Evolutionary conservation across 2,888 invertebrate species (phyloP), one percentile per base, ranked within the genome.

Genomic region (Aspidiotus rigidus): DNA sequence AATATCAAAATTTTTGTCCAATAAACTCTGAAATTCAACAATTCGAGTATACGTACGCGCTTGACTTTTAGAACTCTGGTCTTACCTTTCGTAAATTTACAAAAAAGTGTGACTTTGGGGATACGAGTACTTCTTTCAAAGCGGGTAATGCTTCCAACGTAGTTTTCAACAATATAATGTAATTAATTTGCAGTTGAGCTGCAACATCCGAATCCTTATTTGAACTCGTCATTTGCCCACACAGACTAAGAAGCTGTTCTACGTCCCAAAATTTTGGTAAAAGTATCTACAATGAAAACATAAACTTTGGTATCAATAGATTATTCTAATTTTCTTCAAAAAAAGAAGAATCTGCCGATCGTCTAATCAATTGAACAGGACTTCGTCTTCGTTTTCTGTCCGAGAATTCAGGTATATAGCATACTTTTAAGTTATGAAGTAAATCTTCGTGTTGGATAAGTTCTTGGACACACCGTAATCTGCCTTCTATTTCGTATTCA

Each of bases 381-480:
- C n/a, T n/a, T n/a, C n/a, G n/a, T n/a, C n/a, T 55, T 55, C 54
- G 70, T 62, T 56, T 54, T 69, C 71, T 17, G 70, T 67, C 59
- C 57, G 56, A 61, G 41, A 69, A 55, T 17, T 10, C 7, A 7
- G n/a, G 41, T 28, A 13, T 72, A 49, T 72, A 77, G 86, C 86
- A 81, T 87, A 85, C 54, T 91, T 77, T 60, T 82, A 81, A 40
- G 80, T 79, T 75, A 88, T 82, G 13, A 88, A 78, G 60, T 40
- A 55, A 28, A 13, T 85, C 81, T 64, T 85, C 83, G 75, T 86
- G 85, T 54, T 84, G 82, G 39, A 86, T 82, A 7, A 96, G 78
- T 77, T 93, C 93, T 70, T 86, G 81, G 0, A 95, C 84, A 69
- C 89, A 87, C 73, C 88, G 84, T 70, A 89, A 82, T 60, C 93